Conservation (phyloP, 1,140 invertebrate genomes). For the Bombus pascuorum region DNA sequence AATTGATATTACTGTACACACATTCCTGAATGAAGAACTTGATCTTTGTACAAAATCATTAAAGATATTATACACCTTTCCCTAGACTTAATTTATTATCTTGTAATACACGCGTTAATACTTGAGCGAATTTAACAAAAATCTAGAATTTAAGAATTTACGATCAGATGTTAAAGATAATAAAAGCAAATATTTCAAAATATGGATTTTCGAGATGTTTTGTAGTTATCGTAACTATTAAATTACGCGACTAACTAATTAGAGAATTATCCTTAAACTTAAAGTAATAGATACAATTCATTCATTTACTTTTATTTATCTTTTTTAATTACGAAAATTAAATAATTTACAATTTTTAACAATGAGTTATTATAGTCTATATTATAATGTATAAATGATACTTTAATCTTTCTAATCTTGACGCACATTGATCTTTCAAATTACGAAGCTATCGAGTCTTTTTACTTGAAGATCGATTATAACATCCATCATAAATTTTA, state of each 20-base stretch:
- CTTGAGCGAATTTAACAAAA: background rate
- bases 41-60: slow-evolving; percentile 42
- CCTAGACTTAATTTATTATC: slow-evolving; percentile 38
- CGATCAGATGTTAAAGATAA: background rate
- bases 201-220: background rate
- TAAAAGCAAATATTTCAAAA: slow-evolving; percentile 1
- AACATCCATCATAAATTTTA: background rate
- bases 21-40: slow-evolving; percentile 36
- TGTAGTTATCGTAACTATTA: background rate
- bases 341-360: background rate
- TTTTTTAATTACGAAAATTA: background rate
- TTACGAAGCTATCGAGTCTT: background rate
- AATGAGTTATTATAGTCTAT: background rate
- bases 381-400: too few relatives aligned
- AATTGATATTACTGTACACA: slow-evolving; percentile 37
- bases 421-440: background rate
- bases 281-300: background rate
- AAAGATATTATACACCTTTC: slow-evolving; percentile 2
- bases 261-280: background rate
- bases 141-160: background rate
- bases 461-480: background rate
- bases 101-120: background rate
- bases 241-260: background rate
- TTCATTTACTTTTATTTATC: background rate
- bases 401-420: too few relatives aligned